Percentiles rank a stretch among this genome's conserved stretches.
Conservation (phyloP, 2,888 invertebrate species). For the Xanthia icteritia region DNA sequence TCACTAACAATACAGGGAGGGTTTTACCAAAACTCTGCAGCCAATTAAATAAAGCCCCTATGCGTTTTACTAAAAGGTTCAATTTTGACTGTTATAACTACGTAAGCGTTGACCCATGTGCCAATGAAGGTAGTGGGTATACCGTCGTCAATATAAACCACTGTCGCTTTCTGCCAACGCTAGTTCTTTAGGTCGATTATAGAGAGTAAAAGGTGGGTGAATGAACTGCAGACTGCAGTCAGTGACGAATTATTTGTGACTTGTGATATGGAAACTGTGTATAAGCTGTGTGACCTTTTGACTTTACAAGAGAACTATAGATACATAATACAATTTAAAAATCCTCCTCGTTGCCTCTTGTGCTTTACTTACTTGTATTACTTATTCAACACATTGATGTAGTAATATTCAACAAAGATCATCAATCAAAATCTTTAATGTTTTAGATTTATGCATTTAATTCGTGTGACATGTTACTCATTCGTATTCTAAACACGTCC, state of each 20-base stretch:
- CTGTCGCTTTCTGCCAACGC: slow-evolving; percentile 86
- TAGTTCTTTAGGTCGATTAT: slow-evolving; percentile 86
- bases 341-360: background rate
- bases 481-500: slow-evolving; percentile 78
- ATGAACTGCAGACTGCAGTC: slow-evolving; percentile 73
- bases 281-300: slow-evolving; percentile 60
- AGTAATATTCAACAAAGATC: slow-evolving; percentile 30
- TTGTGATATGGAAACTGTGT: slow-evolving; percentile 67
- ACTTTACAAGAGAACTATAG: slow-evolving; percentile 22
- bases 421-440: slow-evolving; percentile 25
- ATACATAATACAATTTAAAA: slow-evolving; percentile 11
- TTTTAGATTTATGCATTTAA: slow-evolving; percentile 48
- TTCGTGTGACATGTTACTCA: slow-evolving; percentile 42
- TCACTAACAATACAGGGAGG: slow-evolving; percentile 69
- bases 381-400: slow-evolving; percentile 1
- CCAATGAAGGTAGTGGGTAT: slow-evolving; percentile 86
- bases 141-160: slow-evolving; percentile 87
- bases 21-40: slow-evolving; percentile 55
- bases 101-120: slow-evolving; percentile 75
- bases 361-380: background rate
- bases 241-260: slow-evolving; percentile 75
- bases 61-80: slow-evolving; percentile 71
- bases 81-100: slow-evolving; percentile 72
- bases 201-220: slow-evolving; percentile 89
- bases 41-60: slow-evolving; percentile 65